Base-by-base conservation (phyloP, 2,888 invertebrate species). In the Orthosia incerta region DNA sequence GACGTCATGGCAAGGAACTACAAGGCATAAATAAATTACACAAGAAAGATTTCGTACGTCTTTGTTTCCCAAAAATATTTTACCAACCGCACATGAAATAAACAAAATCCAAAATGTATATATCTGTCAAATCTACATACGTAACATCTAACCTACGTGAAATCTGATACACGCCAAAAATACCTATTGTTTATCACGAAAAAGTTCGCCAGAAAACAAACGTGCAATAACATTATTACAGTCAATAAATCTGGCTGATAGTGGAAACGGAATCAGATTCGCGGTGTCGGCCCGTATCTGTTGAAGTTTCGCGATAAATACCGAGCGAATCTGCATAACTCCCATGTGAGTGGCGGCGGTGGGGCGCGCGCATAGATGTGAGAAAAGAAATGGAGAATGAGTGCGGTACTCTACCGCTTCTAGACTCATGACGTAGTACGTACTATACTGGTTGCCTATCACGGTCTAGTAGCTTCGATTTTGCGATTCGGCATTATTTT, bases 291-390 rank as follows among this genome's bases (percentile, higher is more conserved):
- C 91, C 91, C 94, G 92, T 95, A 95, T 96, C 96, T 94, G 94
- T 88, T 93, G 88, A 96, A 96, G 92, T 96, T 96, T 93, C 92
- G 90, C 94, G 93, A 95, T 96, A 96, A 95, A 96, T 95, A 95
- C 93, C 74, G 90, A 86, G 86, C 71, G 91, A 94, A 95, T 96
- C 95, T 96, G 95, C 96, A 96, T 95, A 95, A 94, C 95, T 94
- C 94, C 93, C 89, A 91, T 92, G 91, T 92, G 90, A 91, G 91
- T 88, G 91, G 91, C 89, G 89, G 86, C 86, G 89, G 89, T 89
- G 90, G 93, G 91, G 92, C 86, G 86, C 87, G 64, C 23, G 0
- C 61, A 0, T 0, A 4, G 57, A 80, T 64, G 60, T 71, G 20
- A 15, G 68, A 78, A 20, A 7, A 7, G 50, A 0, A 5, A 18